These are phyloP conservation scores for Pseudopleuronectes americanus DNA, from an alignment of 2,797 vertebrate genomes.

Conservation along the genomic window DNA sequence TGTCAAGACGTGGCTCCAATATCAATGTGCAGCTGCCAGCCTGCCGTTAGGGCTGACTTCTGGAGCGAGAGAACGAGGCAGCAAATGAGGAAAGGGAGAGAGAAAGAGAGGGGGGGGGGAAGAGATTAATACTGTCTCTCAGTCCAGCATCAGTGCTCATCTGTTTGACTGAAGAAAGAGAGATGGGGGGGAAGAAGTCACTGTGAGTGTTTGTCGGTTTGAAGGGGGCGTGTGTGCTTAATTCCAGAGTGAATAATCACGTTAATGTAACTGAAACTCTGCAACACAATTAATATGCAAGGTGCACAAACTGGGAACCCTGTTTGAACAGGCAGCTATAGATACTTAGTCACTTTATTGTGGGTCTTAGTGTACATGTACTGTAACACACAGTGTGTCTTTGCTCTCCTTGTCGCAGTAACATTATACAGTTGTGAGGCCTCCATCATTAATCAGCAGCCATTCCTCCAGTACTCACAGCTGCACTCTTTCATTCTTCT, in stretches of 20 bases:
- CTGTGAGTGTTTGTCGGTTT: background rate
- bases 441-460: slow-evolving; percentile 55
- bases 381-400: slow-evolving; percentile 17
- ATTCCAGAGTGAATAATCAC: slow-evolving; percentile 22
- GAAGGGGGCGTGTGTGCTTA: background rate
- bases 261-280: slow-evolving; percentile 22
- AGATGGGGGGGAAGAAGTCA: background rate
- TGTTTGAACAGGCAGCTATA: background rate
- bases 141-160: slow-evolving; percentile 16
- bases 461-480: slow-evolving; percentile 30
- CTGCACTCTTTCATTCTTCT: slow-evolving; percentile 48
- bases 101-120: background rate
- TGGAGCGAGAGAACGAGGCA: slow-evolving; percentile 17
- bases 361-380: background rate
- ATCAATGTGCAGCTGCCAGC: slow-evolving; percentile 73
- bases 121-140: slow-evolving; percentile 12
- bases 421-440: slow-evolving; percentile 52
- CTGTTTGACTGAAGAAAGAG: slow-evolving; percentile 13
- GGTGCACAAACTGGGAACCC: background rate
- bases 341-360: background rate
- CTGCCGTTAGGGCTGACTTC: slow-evolving; percentile 35
- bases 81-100: slow-evolving; percentile 7
- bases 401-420: slow-evolving; percentile 6
- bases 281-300: slow-evolving; percentile 3
- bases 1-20: slow-evolving; percentile 66